Evolutionary conservation across 2,113 vertebrate genomes (phyloP).

Genomic region (Petroica traversi): DNA sequence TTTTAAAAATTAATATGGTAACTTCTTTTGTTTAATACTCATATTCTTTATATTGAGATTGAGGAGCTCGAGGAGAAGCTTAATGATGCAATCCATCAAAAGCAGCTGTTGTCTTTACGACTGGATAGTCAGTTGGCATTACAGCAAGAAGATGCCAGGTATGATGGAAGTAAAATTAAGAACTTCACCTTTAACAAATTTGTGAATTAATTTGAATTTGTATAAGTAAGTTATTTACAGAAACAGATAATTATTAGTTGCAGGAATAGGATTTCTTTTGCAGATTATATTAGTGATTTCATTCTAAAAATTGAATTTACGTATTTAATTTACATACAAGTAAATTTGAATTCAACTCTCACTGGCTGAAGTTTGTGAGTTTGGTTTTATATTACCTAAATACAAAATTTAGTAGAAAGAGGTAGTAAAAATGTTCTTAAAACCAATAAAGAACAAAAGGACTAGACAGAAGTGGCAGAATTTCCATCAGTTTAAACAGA

Average conservation of each 20-base stretch:
- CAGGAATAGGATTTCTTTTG: neutral
- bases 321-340: neutral
- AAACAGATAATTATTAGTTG: neutral
- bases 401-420: neutral
- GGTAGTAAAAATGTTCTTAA: neutral
- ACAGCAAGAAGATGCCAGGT: slow-evolving; percentile 92
- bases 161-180: slow-evolving; percentile 1
- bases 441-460: neutral
- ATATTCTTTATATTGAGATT: slow-evolving; percentile 70
- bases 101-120: slow-evolving; percentile 88
- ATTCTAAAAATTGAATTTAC: neutral
- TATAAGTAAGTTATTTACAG: neutral
- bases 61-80: slow-evolving; percentile 95
- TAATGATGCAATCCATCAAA: slow-evolving; percentile 92
- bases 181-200: neutral
- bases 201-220: neutral
- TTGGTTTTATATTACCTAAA: neutral
- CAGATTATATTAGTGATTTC: neutral
- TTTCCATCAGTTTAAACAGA: neutral
- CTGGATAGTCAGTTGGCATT: slow-evolving; percentile 91
- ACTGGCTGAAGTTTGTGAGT: neutral
- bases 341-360: neutral
- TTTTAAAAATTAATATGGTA: neutral
- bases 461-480: neutral
- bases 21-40: neutral